Evolutionary conservation across 1,140 invertebrate genomes (phyloP), one percentile per base, ranked within the genome.

Genomic region (Papilio polytes): DNA sequence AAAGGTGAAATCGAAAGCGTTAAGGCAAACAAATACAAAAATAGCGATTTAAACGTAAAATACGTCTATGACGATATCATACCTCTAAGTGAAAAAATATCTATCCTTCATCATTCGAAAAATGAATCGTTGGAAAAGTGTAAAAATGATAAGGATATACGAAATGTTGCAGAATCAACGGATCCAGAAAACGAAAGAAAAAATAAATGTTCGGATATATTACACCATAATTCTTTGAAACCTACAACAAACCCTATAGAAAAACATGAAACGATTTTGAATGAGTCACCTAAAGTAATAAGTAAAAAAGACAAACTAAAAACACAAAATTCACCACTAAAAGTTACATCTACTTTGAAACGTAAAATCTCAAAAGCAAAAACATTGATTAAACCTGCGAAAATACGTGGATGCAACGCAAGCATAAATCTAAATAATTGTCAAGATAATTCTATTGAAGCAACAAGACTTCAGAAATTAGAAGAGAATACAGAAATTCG

Each of bases 1-100:
- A 48, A 66, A 56, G n/a, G 53, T 70, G 77, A 73, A 85, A 15
- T 2, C 0, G 82, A 66, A 78, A 10, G 31, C 18, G 56, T 4
- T 12, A 31, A 70, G 22, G 31, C 26, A 31, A 36, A 15, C 13
- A 15, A 70, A 15, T 15, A 13, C 6, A 70, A 31, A 31, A 13
- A 31, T 31, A 70, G 13, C 12, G 26, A 31, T 31, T 70, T 31
- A 31, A 70, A 63, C 10, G 22, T 18, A 70, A 7, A 31, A 36
- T 6, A 20, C 36, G 9, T 26, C 36, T 7, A 18, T 31, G 63
- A 31, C 3, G 15, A 70, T 31, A 3, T 31, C 3, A 26, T 66
- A 63, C 9, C 10, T 20, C 2, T 13, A 3, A 31, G 6, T 70
- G 63, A 70, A 70, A 70, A 36, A 6, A 31, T 15, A 31, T 31